Percentiles rank a stretch among this genome's conserved stretches.
phyloP scores from a whole-genome alignment of 1,140 invertebrate species.

The Macrocentrus cingulum region DNA sequence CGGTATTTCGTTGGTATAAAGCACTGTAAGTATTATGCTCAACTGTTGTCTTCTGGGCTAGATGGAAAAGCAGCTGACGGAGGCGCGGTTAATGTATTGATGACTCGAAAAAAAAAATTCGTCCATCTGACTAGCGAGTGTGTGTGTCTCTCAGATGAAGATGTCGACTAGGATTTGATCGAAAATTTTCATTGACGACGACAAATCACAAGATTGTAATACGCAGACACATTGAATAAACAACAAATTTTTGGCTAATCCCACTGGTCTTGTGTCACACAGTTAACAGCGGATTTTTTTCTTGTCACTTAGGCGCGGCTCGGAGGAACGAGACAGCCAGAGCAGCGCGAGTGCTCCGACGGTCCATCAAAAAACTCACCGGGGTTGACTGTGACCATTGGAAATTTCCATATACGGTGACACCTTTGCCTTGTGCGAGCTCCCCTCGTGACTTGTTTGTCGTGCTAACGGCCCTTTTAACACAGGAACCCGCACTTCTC shows the following conservation, averaged over 20 bases:
- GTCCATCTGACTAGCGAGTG: neutral
- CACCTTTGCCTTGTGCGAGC: neutral
- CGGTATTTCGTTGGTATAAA: neutral
- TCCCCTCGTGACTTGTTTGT: conserved; percentile 5
- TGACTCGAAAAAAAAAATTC: conserved; percentile 6
- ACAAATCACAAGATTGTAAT: too few relatives aligned
- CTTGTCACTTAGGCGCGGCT: conserved; percentile 5
- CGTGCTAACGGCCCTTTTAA: conserved; percentile 40
- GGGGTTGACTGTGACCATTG: conserved; percentile 15
- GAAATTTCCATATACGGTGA: conserved; percentile 1
- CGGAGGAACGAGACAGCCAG: neutral
- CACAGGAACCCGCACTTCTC: conserved; percentile 48
- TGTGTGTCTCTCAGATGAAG: too few relatives aligned
- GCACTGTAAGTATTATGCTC: neutral
- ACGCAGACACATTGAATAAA: too few relatives aligned
- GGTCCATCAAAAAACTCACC: conserved; percentile 17
- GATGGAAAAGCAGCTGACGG: conserved; percentile 15
- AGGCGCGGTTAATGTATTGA: conserved; percentile 6
- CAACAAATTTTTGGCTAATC: too few relatives aligned
- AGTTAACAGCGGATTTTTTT: neutral
- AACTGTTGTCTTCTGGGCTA: conserved; percentile 7
- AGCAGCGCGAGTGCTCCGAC: neutral
- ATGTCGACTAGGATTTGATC: too few relatives aligned
- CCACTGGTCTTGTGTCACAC: neutral
- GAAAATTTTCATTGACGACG: too few relatives aligned